Evolutionary conservation across 2,797 vertebrate species (phyloP).

Genomic region (Setipinna tenuifilis): DNA sequence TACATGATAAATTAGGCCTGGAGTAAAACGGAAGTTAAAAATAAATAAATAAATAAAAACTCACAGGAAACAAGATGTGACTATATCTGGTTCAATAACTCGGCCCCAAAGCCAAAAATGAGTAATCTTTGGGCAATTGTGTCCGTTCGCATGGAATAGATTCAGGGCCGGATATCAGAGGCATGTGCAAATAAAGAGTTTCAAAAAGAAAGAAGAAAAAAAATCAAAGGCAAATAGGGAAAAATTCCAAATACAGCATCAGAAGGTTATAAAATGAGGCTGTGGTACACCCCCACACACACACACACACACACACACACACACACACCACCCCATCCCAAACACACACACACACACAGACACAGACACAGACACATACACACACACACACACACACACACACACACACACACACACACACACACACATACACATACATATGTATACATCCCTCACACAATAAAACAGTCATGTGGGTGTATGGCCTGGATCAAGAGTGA

Average conservation of each 20-base stretch:
- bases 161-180: slow-evolving; percentile 48
- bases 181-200: slow-evolving; percentile 48
- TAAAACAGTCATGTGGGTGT: slow-evolving; percentile 53
- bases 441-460: slow-evolving; percentile 67
- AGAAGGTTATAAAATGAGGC: slow-evolving; percentile 52
- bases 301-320: slow-evolving; percentile 42
- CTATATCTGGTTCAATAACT: slow-evolving; percentile 17
- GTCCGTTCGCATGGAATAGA: slow-evolving; percentile 18
- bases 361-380: slow-evolving; percentile 12
- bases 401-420: not conserved
- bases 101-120: not conserved
- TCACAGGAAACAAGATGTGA: slow-evolving; percentile 10
- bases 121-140: slow-evolving; percentile 22
- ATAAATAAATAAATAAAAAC: not conserved
- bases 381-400: not conserved
- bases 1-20: not conserved
- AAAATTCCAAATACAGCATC: slow-evolving; percentile 51
- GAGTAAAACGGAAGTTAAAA: not conserved
- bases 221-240: slow-evolving; percentile 33
- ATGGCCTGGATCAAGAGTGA: slow-evolving; percentile 48
- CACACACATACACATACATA: slow-evolving; percentile 40
- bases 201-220: slow-evolving; percentile 24
- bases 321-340: not conserved
- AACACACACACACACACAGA: slow-evolving; percentile 7
- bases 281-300: slow-evolving; percentile 51